A percentile compares a stretch with the other conserved stretches of the same genome.
Evolutionary conservation across 2,888 invertebrate species (phyloP).

Genomic region (Fragum fragum): DNA sequence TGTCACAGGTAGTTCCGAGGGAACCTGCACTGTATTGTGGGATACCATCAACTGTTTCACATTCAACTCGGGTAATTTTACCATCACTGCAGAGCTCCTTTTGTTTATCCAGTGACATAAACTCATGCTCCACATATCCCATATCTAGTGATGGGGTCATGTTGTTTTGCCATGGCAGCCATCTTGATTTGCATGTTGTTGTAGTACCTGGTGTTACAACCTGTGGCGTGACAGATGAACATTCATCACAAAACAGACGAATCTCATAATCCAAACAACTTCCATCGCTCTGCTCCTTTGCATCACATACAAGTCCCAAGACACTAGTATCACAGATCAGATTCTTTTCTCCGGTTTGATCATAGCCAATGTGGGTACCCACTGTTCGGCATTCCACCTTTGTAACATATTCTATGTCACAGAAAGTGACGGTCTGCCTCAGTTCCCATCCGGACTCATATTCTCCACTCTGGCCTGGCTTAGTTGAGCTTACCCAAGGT

Average conservation of each 20-base stretch:
- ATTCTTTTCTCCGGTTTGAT: conserved; percentile 90
- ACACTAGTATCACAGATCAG: conserved; percentile 74
- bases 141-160: conserved; percentile 60
- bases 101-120: conserved; percentile 65
- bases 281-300: conserved; percentile 65
- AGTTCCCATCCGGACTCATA: conserved; percentile 72
- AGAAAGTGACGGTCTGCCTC: conserved; percentile 69
- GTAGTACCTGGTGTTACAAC: conserved; percentile 67
- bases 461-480: conserved; percentile 70
- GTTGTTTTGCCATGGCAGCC: conserved; percentile 77
- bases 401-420: conserved; percentile 58
- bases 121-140: conserved; percentile 73
- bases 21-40: conserved; percentile 65
- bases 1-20: conserved; percentile 79
- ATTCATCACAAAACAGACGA: conserved; percentile 82
- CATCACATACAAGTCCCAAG: conserved; percentile 52
- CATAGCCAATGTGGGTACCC: conserved; percentile 67
- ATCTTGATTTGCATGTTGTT: conserved; percentile 54
- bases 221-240: conserved; percentile 48
- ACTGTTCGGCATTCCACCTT: conserved; percentile 73
- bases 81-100: conserved; percentile 56
- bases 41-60: conserved; percentile 32
- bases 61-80: conserved; percentile 60
- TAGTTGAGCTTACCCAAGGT: conserved; percentile 78
- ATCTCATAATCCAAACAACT: conserved; percentile 83